Base-by-base conservation (phyloP, 2,113 vertebrate species). In the Miniopterus natalensis region DNA sequence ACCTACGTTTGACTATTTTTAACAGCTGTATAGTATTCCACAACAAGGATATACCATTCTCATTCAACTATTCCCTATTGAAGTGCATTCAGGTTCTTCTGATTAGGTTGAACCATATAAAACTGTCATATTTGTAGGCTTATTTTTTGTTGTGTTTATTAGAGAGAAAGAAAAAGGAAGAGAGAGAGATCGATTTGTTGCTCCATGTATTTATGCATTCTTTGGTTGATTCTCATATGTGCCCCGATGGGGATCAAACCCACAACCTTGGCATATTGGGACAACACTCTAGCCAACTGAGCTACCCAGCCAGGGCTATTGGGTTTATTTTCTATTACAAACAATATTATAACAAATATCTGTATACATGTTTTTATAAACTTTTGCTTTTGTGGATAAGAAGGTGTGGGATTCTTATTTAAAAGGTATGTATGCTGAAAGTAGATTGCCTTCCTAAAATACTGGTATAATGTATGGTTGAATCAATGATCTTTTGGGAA, bases 361-460 rank as follows among this genome's bases (percentile, higher is more conserved):
- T 15, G 5, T 65, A 11, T 31, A 42, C 0, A 11, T 75, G 81
- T 57, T 23, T 91, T 25, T 42, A 55, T 25, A 51, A 65, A 36
- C 6, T 92, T 95, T 88, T 91, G 12, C 66, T 93, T 66, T 31
- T 92, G 18, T 55, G 1, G 49, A 18, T 94, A 92, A 77, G 77
- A 85, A 89, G 55, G 92, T 49, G 49, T 42, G 23, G 40, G 55
- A 63, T 55, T 73, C 15, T 66, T 49, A 3, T 77, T 53, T 88
- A 71, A 49, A 92, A 85, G n/a, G 70, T 79, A 9, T 83, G 20
- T 86, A 5, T 66, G 42, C 92, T 47, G 79, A 63, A 47, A 31
- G 9, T 25, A 31, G 79, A 59, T 42, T 81, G 66, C 42, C 59
- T 88, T 77, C 47, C 42, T n/a, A 81, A 96, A 91, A 80, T 77